phyloP scores from a whole-genome alignment of 2,113 vertebrate species.

The Promerops cafer region DNA sequence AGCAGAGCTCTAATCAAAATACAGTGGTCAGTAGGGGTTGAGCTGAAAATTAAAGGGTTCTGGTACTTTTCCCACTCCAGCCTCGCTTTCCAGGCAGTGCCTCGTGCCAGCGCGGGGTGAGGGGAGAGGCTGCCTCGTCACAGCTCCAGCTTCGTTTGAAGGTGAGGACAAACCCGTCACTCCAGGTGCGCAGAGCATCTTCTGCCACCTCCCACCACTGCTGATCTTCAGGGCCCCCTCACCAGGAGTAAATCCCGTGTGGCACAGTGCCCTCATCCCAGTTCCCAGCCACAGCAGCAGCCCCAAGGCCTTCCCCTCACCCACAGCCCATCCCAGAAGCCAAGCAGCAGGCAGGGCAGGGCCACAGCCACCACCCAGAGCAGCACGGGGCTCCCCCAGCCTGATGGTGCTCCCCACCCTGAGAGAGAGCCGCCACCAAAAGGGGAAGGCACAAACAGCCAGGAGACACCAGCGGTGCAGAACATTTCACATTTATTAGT shows the following conservation, averaged over 20 bases:
- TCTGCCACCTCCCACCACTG: not conserved
- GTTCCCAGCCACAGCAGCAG: not conserved
- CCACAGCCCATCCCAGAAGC: not conserved
- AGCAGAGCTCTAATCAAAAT: conserved; percentile 56
- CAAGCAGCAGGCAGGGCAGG: not conserved
- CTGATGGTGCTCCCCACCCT: rapidly evolving
- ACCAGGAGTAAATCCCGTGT: rapidly evolving
- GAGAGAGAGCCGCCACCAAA: rapidly evolving
- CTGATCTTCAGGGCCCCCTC: not conserved
- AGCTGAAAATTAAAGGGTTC: conserved; percentile 33
- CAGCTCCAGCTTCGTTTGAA: not conserved
- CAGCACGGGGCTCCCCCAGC: not conserved
- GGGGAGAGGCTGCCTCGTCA: not conserved
- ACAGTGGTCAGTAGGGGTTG: conserved; percentile 38
- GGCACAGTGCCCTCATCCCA: rapidly evolving
- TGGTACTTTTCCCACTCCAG: not conserved
- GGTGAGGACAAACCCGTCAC: not conserved
- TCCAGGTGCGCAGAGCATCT: rapidly evolving
- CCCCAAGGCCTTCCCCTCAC: not conserved
- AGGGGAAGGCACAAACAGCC: not conserved
- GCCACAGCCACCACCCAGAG: not conserved
- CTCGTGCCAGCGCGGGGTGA: rapidly evolving
- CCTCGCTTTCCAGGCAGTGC: not conserved
- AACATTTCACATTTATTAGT: conserved; percentile 99
- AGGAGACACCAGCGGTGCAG: conserved; percentile 67